A percentile compares a stretch with the other conserved stretches of the same genome.
Conservation (phyloP, 2,113 vertebrate species). For the Vidua chalybeata region DNA sequence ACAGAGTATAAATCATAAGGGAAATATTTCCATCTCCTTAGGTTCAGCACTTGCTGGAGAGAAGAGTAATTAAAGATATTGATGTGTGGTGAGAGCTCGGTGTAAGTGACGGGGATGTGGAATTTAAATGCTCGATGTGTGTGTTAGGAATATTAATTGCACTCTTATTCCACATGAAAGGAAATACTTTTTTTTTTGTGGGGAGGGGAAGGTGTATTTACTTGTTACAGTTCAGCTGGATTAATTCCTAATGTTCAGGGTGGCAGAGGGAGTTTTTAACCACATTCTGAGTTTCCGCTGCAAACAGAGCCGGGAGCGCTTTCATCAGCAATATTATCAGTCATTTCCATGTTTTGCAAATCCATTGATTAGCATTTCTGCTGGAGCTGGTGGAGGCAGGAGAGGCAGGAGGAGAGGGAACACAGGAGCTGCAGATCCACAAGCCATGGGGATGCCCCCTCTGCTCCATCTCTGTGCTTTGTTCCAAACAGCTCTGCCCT, state of each 20-base stretch:
- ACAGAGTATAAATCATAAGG: conserved; percentile 9
- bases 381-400: neutral
- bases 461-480: neutral
- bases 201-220: neutral
- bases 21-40: conserved; percentile 50
- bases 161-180: conserved; percentile 16
- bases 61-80: conserved; percentile 66
- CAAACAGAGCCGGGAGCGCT: neutral
- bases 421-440: neutral
- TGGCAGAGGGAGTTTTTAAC: conserved; percentile 30
- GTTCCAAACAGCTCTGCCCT: neutral
- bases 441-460: accelerated
- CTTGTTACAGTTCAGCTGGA: conserved; percentile 4
- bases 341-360: conserved; percentile 2
- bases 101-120: conserved; percentile 26
- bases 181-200: neutral
- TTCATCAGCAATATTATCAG: neutral
- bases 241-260: conserved; percentile 26
- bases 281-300: neutral
- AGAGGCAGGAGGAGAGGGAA: neutral
- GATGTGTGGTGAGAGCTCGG: conserved; percentile 33
- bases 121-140: conserved; percentile 49
- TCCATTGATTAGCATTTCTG: conserved; percentile 45
- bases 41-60: conserved; percentile 24
- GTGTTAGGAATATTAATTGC: conserved; percentile 52